Evolutionary conservation across 2,113 vertebrate species (phyloP).

Genomic region (Apodemus speciosus): DNA sequence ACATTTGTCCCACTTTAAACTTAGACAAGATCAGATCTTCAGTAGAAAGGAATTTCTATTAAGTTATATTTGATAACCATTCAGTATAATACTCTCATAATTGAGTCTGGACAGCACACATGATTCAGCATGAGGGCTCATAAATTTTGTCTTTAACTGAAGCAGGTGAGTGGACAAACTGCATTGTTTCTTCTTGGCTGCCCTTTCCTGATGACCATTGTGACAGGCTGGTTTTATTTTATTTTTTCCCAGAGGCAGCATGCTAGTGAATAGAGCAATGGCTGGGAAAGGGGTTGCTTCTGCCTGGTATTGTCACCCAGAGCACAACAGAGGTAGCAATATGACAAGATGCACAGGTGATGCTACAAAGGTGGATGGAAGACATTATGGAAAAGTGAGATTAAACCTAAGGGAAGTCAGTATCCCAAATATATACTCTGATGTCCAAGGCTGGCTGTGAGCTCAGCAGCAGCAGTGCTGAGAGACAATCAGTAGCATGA

Average conservation of each 20-base stretch:
- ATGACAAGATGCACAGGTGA: not conserved
- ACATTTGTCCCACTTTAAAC: not conserved
- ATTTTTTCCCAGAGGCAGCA: not conserved
- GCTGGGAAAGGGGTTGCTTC: not conserved
- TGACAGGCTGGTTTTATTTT: not conserved
- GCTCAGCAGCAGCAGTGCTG: constrained; percentile 31
- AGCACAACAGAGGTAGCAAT: not conserved
- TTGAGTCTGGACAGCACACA: not conserved
- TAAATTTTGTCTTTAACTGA: not conserved
- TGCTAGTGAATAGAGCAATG: not conserved
- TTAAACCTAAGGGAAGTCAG: not conserved
- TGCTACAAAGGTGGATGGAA: not conserved
- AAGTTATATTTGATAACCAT: not conserved
- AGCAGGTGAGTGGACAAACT: not conserved
- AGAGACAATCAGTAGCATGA: constrained; percentile 60
- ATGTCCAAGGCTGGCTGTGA: constrained; percentile 12
- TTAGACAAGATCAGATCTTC: not conserved
- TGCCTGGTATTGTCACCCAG: not conserved
- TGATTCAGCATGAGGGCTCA: not conserved
- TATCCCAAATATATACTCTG: not conserved
- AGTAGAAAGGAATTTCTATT: not conserved
- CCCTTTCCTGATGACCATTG: not conserved
- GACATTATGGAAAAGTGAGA: not conserved
- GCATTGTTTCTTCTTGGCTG: not conserved
- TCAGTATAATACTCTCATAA: not conserved